Evolutionary conservation across 2,113 vertebrate genomes (phyloP).

Genomic region (Sinocyclocheilus grahami): DNA sequence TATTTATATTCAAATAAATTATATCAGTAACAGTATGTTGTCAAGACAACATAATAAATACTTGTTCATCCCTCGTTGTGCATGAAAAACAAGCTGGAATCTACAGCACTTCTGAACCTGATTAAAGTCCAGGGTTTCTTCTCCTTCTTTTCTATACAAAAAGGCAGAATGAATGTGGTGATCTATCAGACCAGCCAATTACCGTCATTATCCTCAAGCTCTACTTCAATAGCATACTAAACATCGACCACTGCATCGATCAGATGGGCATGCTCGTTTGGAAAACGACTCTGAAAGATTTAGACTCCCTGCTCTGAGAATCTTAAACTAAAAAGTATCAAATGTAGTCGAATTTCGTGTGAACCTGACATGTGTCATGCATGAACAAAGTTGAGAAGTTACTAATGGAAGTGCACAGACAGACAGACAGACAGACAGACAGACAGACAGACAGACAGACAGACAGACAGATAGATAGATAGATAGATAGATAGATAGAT

Average conservation of each 20-base stretch:
- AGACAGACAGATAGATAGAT: background rate
- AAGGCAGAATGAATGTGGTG: conserved; percentile 1
- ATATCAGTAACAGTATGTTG: background rate
- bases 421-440: background rate
- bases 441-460: background rate
- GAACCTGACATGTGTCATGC: background rate
- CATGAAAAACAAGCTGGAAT: background rate
- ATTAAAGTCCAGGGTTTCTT: background rate
- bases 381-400: background rate
- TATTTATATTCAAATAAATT: too few species aligned
- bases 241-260: conserved; percentile 62
- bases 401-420: background rate
- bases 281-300: conserved; percentile 61
- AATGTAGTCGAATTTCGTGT: background rate
- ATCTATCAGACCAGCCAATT: conserved; percentile 55
- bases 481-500: background rate
- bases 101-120: background rate
- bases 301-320: conserved; percentile 18
- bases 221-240: conserved; percentile 46
- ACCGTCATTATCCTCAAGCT: conserved; percentile 54
- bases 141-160: background rate
- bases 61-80: background rate
- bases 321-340: conserved; percentile 1
- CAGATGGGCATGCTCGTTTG: conserved; percentile 55
- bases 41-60: background rate